phyloP scores from a whole-genome alignment of 2,797 vertebrate genomes.

The Periparus ater region DNA sequence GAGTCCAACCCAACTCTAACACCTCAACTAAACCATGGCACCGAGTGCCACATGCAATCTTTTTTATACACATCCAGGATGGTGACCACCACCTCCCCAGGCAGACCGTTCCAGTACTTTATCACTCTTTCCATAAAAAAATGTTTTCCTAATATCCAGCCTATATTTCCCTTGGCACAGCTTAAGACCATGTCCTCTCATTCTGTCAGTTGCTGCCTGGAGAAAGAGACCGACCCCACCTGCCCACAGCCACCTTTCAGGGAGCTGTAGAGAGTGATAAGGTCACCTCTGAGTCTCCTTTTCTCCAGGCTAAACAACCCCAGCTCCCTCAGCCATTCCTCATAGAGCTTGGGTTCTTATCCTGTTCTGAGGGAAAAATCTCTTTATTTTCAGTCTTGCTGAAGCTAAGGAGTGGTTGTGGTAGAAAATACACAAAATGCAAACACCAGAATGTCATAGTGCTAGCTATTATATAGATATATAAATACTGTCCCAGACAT shows the following conservation, averaged over 20 bases:
- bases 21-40: not conserved
- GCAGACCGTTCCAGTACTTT: not conserved
- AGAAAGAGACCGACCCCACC: no score
- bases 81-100: not conserved
- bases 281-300: not conserved
- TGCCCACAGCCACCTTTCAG: not conserved
- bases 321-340: not conserved
- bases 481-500: not conserved
- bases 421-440: not conserved
- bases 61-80: not conserved
- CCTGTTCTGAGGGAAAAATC: not conserved
- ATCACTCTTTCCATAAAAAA: not conserved
- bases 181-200: fast-evolving
- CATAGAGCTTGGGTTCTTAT: not conserved
- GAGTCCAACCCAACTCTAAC: no score
- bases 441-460: not conserved
- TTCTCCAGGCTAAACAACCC: not conserved
- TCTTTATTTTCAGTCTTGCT: not conserved
- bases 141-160: not conserved
- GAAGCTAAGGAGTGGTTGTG: not conserved
- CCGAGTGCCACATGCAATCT: fast-evolving
- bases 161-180: not conserved
- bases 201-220: not conserved
- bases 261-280: not conserved
- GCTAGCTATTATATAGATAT: not conserved